Conservation (phyloP, 2,113 vertebrate genomes). For the Balaeniceps rex region DNA sequence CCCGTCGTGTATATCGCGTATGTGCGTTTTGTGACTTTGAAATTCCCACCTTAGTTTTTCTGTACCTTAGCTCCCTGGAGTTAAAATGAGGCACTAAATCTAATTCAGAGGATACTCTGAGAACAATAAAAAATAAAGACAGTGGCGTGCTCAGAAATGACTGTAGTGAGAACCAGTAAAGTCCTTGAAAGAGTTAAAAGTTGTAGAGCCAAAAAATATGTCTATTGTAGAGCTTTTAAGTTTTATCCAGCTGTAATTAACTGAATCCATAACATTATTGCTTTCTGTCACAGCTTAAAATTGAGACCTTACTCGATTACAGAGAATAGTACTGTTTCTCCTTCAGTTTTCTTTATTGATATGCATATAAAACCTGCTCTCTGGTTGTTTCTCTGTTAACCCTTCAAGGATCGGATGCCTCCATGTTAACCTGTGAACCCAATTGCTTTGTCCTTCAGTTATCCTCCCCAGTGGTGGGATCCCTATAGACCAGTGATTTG, state of each 20-base stretch:
- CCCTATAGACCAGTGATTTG: neutral
- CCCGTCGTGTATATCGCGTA: accelerated
- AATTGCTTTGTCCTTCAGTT: neutral
- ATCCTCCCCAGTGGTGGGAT: neutral
- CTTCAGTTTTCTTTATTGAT: neutral
- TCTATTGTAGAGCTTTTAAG: neutral
- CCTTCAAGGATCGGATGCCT: neutral
- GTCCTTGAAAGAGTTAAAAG: neutral
- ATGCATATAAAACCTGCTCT: neutral
- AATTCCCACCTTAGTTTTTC: neutral
- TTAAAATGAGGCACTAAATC: neutral
- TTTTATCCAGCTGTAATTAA: slow-evolving; percentile 42
- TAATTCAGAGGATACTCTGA: neutral
- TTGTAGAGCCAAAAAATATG: neutral
- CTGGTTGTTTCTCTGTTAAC: slow-evolving; percentile 2
- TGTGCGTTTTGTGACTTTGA: neutral
- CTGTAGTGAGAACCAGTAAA: neutral
- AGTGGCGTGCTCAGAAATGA: neutral
- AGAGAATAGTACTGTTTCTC: neutral
- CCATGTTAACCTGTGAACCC: neutral
- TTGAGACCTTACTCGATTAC: neutral
- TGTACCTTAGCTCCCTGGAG: neutral
- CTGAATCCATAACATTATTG: slow-evolving; percentile 14
- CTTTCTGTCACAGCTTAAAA: slow-evolving; percentile 23
- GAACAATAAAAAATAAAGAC: neutral